Conservation (phyloP, 2,888 invertebrate species). For the Thyatira batis region DNA sequence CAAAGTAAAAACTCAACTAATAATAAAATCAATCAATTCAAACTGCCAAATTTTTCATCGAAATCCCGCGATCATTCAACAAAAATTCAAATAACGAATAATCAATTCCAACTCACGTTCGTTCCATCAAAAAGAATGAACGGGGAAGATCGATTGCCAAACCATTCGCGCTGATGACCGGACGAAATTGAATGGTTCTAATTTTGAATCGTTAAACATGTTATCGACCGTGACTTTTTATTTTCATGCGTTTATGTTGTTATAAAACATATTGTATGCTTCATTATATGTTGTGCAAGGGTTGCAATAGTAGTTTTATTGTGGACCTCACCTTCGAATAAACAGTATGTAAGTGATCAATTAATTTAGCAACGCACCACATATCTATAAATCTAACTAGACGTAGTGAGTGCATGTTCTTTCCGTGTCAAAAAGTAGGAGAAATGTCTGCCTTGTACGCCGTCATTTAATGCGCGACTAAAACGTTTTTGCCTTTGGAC, state of each 20-base stretch:
- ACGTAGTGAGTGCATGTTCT: too few species aligned
- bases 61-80: not conserved
- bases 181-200: conserved; percentile 3
- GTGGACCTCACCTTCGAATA: not conserved
- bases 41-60: not conserved
- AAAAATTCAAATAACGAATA: not conserved
- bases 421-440: too few species aligned
- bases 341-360: not conserved
- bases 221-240: conserved; percentile 1
- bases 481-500: too few species aligned
- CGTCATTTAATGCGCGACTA: too few species aligned
- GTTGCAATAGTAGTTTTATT: not conserved
- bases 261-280: conserved; percentile 1
- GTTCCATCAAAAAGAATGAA: conserved; percentile 2
- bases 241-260: not conserved
- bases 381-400: too few species aligned
- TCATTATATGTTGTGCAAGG: conserved; percentile 1
- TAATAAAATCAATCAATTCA: not conserved
- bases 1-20: not conserved
- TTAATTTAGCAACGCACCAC: not conserved
- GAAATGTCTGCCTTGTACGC: too few species aligned
- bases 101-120: conserved; percentile 1
- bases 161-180: conserved; percentile 5
- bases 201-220: conserved; percentile 1
- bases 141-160: conserved; percentile 6